These are phyloP conservation scores for Drosophila meridiana DNA, from an alignment of 2,888 invertebrate species.

Conservation along the genomic window DNA sequence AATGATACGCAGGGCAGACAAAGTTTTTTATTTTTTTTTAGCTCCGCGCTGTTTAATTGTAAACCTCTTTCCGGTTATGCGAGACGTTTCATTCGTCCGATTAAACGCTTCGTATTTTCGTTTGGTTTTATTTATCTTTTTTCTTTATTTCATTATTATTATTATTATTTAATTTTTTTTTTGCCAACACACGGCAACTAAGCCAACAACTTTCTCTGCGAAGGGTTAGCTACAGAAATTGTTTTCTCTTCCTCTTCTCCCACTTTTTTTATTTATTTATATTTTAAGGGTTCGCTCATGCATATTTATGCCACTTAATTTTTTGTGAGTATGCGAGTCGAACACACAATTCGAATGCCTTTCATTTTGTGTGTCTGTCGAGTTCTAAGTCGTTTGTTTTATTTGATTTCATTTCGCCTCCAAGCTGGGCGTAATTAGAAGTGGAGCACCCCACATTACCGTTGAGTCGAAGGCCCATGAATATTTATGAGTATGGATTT, in stretches of 20 bases:
- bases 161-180: slow-evolving; percentile 21
- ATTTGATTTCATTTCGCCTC: slow-evolving; percentile 46
- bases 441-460: slow-evolving; percentile 26
- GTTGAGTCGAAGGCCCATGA: slow-evolving; percentile 54
- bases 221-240: slow-evolving; percentile 36
- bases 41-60: slow-evolving; percentile 63
- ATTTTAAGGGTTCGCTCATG: slow-evolving; percentile 65
- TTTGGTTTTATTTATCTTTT: slow-evolving; percentile 20
- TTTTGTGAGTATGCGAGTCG: slow-evolving; percentile 51
- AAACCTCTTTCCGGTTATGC: slow-evolving; percentile 59
- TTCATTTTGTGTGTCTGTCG: slow-evolving; percentile 43
- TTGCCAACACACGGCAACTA: slow-evolving; percentile 70
- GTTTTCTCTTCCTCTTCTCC: slow-evolving; percentile 19
- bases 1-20: slow-evolving; percentile 51
- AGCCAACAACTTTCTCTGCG: slow-evolving; percentile 61
- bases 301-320: slow-evolving; percentile 81
- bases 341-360: slow-evolving; percentile 42
- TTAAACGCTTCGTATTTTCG: slow-evolving; percentile 57
- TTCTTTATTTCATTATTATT: slow-evolving; percentile 10
- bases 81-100: slow-evolving; percentile 41
- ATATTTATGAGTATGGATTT: slow-evolving; percentile 83
- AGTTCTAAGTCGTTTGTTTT: slow-evolving; percentile 26
- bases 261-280: slow-evolving; percentile 24
- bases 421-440: slow-evolving; percentile 63
- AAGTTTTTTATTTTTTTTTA: slow-evolving; percentile 4